phyloP scores from a whole-genome alignment of 2,888 invertebrate species.

The Trissonchulus sp. region DNA sequence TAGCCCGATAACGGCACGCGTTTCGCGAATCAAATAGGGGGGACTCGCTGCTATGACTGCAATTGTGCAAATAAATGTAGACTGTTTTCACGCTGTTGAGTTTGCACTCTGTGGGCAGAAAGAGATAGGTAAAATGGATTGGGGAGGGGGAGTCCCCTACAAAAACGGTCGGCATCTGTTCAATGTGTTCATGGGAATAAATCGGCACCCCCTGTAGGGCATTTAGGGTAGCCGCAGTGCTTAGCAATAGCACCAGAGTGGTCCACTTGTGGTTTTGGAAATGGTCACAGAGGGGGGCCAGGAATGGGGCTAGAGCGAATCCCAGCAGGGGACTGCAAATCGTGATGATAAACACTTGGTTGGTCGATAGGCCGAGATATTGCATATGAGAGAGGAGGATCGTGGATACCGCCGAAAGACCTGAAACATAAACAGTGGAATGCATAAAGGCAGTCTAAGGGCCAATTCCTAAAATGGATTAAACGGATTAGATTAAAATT shows the following conservation, averaged over 20 bases:
- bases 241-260: not conserved
- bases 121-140: not conserved
- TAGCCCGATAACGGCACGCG: too few relatives aligned
- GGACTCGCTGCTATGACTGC: not conserved
- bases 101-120: not conserved
- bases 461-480: too few relatives aligned
- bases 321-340: too few relatives aligned
- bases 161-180: not conserved
- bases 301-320: too few relatives aligned
- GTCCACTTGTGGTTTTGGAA: not conserved
- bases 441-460: too few relatives aligned
- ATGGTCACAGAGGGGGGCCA: not conserved
- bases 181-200: not conserved
- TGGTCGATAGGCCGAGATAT: too few relatives aligned
- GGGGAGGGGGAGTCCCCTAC: not conserved
- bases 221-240: not conserved
- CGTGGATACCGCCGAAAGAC: too few relatives aligned
- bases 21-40: too few relatives aligned
- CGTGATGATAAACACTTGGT: too few relatives aligned
- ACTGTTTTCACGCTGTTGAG: not conserved
- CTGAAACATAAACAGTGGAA: too few relatives aligned
- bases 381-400: too few relatives aligned
- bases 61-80: not conserved
- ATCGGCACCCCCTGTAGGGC: not conserved
- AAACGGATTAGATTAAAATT: too few relatives aligned